Conservation (phyloP, 2,113 vertebrate species). For the Apaloderma vittatum region DNA sequence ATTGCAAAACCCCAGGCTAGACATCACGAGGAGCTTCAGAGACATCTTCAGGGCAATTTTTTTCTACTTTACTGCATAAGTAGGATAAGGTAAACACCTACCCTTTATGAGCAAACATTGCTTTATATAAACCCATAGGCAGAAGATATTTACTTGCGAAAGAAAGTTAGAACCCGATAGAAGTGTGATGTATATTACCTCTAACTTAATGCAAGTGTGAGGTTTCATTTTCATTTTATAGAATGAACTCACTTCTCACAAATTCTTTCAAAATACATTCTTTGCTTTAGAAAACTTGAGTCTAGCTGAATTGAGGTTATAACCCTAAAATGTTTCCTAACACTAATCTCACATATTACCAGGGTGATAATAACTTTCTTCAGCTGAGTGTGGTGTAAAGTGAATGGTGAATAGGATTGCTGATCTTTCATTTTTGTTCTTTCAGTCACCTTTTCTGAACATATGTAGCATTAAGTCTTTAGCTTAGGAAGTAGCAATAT, state of each 20-base stretch:
- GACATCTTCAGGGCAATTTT: conserved; percentile 73
- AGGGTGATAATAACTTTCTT: conserved; percentile 60
- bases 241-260: neutral
- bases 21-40: conserved; percentile 66
- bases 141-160: conserved; percentile 50
- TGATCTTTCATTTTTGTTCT: conserved; percentile 55
- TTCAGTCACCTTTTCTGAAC: conserved; percentile 24
- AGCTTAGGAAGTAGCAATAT: neutral
- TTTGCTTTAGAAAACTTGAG: neutral
- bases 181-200: neutral
- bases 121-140: conserved; percentile 55
- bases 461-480: neutral
- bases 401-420: conserved; percentile 1
- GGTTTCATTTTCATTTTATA: neutral
- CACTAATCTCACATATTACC: conserved; percentile 57
- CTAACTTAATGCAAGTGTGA: neutral
- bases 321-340: conserved; percentile 61
- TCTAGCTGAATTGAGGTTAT: conserved; percentile 45
- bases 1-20: conserved; percentile 78
- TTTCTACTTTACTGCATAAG: conserved; percentile 76
- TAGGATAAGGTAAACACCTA: conserved; percentile 77
- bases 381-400: conserved; percentile 33
- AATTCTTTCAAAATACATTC: neutral
- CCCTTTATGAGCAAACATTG: conserved; percentile 69
- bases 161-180: conserved; percentile 29